Percentiles rank a stretch among this genome's conserved stretches.
Conservation (phyloP, 2,888 invertebrate genomes). For the Ichneumon xanthorius region DNA sequence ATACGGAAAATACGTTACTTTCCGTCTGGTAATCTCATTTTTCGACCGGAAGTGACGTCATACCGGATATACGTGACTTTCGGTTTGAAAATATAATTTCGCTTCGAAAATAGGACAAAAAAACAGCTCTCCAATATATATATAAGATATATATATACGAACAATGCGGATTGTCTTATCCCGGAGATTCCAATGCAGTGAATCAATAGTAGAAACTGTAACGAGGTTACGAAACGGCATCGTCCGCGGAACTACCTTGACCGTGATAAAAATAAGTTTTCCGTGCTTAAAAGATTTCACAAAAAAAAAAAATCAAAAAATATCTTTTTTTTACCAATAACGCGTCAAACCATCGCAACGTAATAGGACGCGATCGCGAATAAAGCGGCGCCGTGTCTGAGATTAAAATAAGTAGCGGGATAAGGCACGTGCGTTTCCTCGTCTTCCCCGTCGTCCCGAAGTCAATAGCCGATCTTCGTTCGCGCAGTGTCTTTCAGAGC, state of each 20-base stretch:
- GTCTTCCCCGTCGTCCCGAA: slow-evolving; percentile 7
- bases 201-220: slow-evolving; percentile 32
- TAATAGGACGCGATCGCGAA: background rate
- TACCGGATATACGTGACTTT: too few species aligned
- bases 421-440: background rate
- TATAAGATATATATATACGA: background rate
- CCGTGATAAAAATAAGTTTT: slow-evolving; percentile 9
- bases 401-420: slow-evolving; percentile 3
- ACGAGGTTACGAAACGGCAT: slow-evolving; percentile 19
- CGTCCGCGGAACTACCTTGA: background rate
- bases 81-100: too few species aligned
- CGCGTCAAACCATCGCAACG: background rate
- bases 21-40: too few species aligned
- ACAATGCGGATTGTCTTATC: slow-evolving; percentile 43
- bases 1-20: too few species aligned
- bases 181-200: slow-evolving; percentile 35
- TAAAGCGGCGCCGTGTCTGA: slow-evolving; percentile 28
- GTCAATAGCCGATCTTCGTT: slow-evolving; percentile 25
- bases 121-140: background rate
- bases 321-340: background rate
- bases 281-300: background rate
- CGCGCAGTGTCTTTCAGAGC: background rate
- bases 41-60: too few species aligned
- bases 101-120: too few species aligned
- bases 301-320: too few species aligned